These are phyloP conservation scores for Gonioctena quinquepunctata DNA, from an alignment of 1,140 invertebrate genomes.

Conservation along the genomic window DNA sequence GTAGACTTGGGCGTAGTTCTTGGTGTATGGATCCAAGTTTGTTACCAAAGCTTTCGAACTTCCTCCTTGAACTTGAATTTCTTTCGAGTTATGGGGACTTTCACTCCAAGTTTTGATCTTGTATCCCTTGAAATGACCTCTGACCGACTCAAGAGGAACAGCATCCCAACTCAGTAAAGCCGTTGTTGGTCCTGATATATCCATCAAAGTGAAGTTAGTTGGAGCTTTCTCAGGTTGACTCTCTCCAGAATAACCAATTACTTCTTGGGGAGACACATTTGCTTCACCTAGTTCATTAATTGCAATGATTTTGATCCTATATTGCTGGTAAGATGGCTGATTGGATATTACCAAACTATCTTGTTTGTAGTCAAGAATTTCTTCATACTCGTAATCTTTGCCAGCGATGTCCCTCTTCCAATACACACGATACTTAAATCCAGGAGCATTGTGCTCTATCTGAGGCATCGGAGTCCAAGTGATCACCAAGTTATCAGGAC, in stretches of 20 bases:
- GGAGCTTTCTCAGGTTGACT: conserved; percentile 83
- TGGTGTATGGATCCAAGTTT: conserved; percentile 86
- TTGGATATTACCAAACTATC: conserved; percentile 72
- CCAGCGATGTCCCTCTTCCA: conserved; percentile 82
- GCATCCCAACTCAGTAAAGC: conserved; percentile 85
- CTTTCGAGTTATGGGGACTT: conserved; percentile 62
- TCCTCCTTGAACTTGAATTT: conserved; percentile 78
- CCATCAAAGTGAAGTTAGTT: conserved; percentile 78
- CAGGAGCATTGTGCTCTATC: conserved; percentile 94
- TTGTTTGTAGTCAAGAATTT: conserved; percentile 78
- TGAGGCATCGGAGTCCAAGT: conserved; percentile 93
- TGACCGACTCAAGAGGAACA: conserved; percentile 74
- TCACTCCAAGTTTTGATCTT: conserved; percentile 95
- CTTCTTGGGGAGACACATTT: conserved; percentile 77
- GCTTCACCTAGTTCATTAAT: conserved; percentile 90
- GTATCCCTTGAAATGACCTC: conserved; percentile 93
- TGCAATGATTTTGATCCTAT: conserved; percentile 89
- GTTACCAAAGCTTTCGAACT: conserved; percentile 74
- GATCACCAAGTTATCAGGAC: conserved; percentile 90
- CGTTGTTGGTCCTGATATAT: conserved; percentile 73
- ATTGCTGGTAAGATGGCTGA: conserved; percentile 89
- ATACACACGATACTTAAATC: conserved; percentile 89
- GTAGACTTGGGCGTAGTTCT: conserved; percentile 87
- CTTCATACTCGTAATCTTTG: conserved; percentile 69
- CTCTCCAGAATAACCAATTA: conserved; percentile 93